A percentile compares a stretch with the other conserved stretches of the same genome.
Conservation (phyloP, 2,113 vertebrate genomes). For the Myotis yumanensis region DNA sequence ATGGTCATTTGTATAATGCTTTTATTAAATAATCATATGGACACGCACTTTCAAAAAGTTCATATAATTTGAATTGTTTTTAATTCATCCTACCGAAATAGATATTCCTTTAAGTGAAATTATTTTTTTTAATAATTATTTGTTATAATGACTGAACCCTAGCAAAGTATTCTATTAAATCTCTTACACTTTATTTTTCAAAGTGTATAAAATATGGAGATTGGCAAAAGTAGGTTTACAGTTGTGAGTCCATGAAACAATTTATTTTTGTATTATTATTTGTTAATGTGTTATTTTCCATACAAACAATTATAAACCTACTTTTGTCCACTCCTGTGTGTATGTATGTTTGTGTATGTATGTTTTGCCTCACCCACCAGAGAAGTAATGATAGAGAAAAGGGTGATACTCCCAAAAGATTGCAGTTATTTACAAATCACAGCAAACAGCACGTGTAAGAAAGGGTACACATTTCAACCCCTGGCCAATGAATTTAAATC, state of each 20-base stretch:
- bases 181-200: not conserved
- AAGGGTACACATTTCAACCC: not conserved
- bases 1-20: not conserved
- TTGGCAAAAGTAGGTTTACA: not conserved
- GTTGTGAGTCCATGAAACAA: not conserved
- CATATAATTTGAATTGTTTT: not conserved
- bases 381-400: not conserved
- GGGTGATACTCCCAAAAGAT: not conserved
- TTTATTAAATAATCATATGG: not conserved
- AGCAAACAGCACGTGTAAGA: not conserved
- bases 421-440: not conserved
- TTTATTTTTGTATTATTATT: not conserved
- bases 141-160: not conserved
- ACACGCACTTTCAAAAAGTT: not conserved
- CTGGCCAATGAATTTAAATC: not conserved
- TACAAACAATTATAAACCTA: not conserved
- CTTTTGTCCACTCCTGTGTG: not conserved
- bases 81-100: not conserved
- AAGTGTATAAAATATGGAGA: not conserved
- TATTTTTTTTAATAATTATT: not conserved
- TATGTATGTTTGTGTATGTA: not conserved
- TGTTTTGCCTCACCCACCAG: not conserved
- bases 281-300: not conserved
- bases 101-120: not conserved
- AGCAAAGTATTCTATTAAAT: not conserved